Conservation (phyloP, 2,888 invertebrate genomes). For the Leptura quadrifasciata region DNA sequence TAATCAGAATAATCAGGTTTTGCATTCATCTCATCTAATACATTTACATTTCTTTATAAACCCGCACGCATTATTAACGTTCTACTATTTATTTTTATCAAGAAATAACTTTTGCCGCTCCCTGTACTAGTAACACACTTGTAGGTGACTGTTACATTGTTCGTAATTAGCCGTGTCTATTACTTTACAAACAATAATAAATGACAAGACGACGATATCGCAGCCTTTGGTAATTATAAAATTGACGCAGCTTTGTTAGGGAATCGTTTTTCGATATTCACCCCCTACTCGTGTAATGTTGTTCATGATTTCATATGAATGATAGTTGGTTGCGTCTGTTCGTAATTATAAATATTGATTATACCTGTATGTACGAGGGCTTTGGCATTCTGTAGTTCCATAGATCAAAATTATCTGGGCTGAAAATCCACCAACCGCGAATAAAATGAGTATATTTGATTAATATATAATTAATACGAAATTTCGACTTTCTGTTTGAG, state of each 20-base stretch:
- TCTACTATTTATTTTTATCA: background rate
- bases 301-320: no score
- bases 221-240: background rate
- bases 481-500: constrained; percentile 4
- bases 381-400: background rate
- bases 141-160: background rate
- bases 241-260: background rate
- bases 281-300: no score
- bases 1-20: no score
- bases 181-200: background rate
- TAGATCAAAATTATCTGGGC: background rate
- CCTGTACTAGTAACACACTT: background rate
- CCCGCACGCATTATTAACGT: background rate
- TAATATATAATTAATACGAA: background rate
- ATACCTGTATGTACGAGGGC: background rate
- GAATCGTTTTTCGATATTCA: background rate
- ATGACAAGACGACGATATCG: background rate
- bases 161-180: background rate
- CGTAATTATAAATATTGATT: background rate
- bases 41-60: no score
- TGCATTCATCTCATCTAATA: no score
- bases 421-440: background rate
- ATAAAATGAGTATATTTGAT: background rate
- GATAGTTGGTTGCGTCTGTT: no score
- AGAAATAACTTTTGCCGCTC: background rate